Conservation (phyloP, 2,888 invertebrate genomes). For the Aphelenchoides bicaudatus region DNA sequence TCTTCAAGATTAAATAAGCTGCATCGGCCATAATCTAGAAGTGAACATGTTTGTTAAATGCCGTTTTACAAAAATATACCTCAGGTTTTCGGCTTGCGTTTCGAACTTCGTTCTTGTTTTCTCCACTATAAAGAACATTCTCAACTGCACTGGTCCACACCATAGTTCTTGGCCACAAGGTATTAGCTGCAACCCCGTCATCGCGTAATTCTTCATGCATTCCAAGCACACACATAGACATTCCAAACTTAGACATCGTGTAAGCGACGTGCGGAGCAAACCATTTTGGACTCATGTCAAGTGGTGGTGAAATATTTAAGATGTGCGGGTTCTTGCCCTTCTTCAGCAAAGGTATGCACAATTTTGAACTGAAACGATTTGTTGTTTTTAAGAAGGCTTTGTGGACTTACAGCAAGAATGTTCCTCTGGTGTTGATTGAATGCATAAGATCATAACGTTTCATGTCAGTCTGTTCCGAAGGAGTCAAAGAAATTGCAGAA, state of each 20-base stretch:
- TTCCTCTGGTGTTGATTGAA: constrained; percentile 85
- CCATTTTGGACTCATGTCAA: constrained; percentile 84
- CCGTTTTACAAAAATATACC: constrained; percentile 61
- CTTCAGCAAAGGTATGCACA: constrained; percentile 79
- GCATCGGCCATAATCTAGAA: constrained; percentile 84
- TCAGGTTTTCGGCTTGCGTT: constrained; percentile 78
- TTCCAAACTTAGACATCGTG: constrained; percentile 88
- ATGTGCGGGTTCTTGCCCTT: constrained; percentile 85
- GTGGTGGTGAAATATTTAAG: constrained; percentile 89
- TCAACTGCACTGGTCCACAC: constrained; percentile 75
- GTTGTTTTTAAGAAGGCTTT: background rate
- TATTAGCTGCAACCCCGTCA: constrained; percentile 83
- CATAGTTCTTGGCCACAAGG: constrained; percentile 81
- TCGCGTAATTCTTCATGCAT: constrained; percentile 82
- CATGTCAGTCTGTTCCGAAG: constrained; percentile 74
- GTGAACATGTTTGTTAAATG: too few species aligned
- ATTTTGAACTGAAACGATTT: constrained; percentile 68
- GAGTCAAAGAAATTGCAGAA: constrained; percentile 76
- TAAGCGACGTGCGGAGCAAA: constrained; percentile 71
- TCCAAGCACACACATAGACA: constrained; percentile 86
- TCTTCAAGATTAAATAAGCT: constrained; percentile 73
- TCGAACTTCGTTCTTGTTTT: constrained; percentile 66
- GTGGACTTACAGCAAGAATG: constrained; percentile 77
- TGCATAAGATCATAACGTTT: constrained; percentile 96
- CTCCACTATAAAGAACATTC: constrained; percentile 60